phyloP scores from a whole-genome alignment of 2,888 invertebrate genomes.

The Lasioglossum leucozonium region DNA sequence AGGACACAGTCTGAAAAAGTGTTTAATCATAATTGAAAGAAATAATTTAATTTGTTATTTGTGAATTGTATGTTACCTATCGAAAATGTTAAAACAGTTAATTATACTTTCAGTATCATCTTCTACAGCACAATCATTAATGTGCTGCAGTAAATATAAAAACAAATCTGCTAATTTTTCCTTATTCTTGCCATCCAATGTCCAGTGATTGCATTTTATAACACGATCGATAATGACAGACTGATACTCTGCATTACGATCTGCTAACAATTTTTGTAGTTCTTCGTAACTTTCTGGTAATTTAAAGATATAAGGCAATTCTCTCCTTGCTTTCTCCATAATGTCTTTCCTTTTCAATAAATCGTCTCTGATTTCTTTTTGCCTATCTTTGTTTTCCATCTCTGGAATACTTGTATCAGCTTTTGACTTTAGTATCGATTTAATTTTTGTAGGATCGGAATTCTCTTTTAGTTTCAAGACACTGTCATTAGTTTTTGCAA shows the following conservation, averaged over 20 bases:
- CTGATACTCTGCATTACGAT: slow-evolving; percentile 88
- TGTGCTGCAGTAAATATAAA: slow-evolving; percentile 91
- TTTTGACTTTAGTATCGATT: slow-evolving; percentile 52
- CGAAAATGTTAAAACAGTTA: slow-evolving; percentile 87
- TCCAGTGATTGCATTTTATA: slow-evolving; percentile 95
- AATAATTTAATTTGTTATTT: background rate
- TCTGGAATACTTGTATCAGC: slow-evolving; percentile 45
- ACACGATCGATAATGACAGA: slow-evolving; percentile 91
- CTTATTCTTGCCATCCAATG: slow-evolving; percentile 91
- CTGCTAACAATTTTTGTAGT: slow-evolving; percentile 87
- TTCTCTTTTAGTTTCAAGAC: slow-evolving; percentile 32
- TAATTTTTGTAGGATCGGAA: slow-evolving; percentile 29
- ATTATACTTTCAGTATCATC: slow-evolving; percentile 82
- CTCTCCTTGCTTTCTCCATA: slow-evolving; percentile 86
- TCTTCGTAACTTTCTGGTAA: slow-evolving; percentile 88
- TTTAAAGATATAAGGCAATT: slow-evolving; percentile 87
- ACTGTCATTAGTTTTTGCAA: slow-evolving; percentile 14
- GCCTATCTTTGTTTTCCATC: slow-evolving; percentile 52
- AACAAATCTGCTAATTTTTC: slow-evolving; percentile 91
- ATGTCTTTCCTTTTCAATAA: slow-evolving; percentile 84
- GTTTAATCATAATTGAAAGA: background rate
- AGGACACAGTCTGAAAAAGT: slow-evolving; percentile 81
- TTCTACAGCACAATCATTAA: slow-evolving; percentile 88
- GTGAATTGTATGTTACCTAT: slow-evolving; percentile 82
- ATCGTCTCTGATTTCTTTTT: slow-evolving; percentile 78